Percentiles rank a stretch among this genome's conserved stretches.
These are phyloP conservation scores for Tholera decimalis DNA, from an alignment of 2,888 invertebrate species.

Conservation along the genomic window DNA sequence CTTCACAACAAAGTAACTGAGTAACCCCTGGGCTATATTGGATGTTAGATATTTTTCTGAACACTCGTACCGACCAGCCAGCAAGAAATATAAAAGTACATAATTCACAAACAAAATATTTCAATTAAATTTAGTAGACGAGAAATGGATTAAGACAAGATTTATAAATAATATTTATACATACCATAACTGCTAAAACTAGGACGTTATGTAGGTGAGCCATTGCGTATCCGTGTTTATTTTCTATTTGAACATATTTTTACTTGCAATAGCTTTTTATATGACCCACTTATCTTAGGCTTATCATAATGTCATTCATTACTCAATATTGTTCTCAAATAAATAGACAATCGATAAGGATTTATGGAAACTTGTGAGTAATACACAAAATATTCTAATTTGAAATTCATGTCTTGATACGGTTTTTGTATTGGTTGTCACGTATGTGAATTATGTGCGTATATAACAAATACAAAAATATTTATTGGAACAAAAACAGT, in stretches of 20 bases:
- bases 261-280: slow-evolving; percentile 29
- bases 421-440: background rate
- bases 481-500: too few species aligned
- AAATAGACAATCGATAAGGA: slow-evolving; percentile 37
- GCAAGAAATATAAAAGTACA: background rate
- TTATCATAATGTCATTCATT: slow-evolving; percentile 24
- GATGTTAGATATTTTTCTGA: background rate
- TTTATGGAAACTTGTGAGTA: slow-evolving; percentile 9
- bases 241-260: slow-evolving; percentile 17
- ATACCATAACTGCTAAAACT: slow-evolving; percentile 37
- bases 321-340: slow-evolving; percentile 40
- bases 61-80: background rate
- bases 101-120: background rate
- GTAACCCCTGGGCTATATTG: background rate
- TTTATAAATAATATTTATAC: slow-evolving; percentile 7
- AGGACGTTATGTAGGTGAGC: slow-evolving; percentile 21
- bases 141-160: background rate
- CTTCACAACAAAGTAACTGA: too few species aligned
- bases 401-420: background rate
- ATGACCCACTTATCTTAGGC: slow-evolving; percentile 38
- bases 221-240: slow-evolving; percentile 26
- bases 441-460: too few species aligned
- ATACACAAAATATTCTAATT: slow-evolving; percentile 5
- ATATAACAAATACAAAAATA: too few species aligned
- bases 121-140: background rate